These are phyloP conservation scores for Arion vulgaris DNA, from an alignment of 1,140 invertebrate species.

Conservation along the genomic window DNA sequence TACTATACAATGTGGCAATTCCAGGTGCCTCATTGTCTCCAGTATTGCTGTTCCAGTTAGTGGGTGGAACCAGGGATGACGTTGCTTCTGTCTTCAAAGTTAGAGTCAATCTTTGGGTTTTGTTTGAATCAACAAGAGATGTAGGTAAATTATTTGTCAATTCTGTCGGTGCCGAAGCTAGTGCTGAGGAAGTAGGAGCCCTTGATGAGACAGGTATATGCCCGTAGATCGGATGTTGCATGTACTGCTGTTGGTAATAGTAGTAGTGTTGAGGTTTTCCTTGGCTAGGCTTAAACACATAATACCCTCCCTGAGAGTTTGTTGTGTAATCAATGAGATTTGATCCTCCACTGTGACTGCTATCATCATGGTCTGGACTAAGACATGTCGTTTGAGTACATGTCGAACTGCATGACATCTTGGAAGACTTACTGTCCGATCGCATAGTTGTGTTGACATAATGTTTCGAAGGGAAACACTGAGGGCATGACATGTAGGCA, in stretches of 20 bases:
- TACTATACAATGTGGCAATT: constrained; percentile 40
- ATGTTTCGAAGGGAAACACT: constrained; percentile 47
- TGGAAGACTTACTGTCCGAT: constrained; percentile 48
- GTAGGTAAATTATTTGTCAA: not conserved
- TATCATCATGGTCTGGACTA: constrained; percentile 44
- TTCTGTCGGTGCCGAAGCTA: not conserved
- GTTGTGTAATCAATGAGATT: constrained; percentile 25
- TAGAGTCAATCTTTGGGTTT: not conserved
- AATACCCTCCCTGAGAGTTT: constrained; percentile 8
- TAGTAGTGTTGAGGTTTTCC: constrained; percentile 10
- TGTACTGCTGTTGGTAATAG: constrained; percentile 27
- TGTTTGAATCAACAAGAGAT: not conserved
- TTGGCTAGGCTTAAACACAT: constrained; percentile 11
- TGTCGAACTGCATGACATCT: constrained; percentile 44
- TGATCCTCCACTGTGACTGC: constrained; percentile 12
- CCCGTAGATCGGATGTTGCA: not conserved
- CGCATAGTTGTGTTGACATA: constrained; percentile 40
- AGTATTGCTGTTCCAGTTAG: constrained; percentile 28
- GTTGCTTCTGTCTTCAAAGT: not conserved
- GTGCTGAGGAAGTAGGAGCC: not conserved
- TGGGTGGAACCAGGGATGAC: constrained; percentile 12
- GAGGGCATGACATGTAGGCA: constrained; percentile 50
- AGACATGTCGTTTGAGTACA: constrained; percentile 47
- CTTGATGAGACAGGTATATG: not conserved
- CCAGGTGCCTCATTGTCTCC: constrained; percentile 37